phyloP scores from a whole-genome alignment of 2,797 vertebrate genomes.

The Darevskia nairensis region DNA sequence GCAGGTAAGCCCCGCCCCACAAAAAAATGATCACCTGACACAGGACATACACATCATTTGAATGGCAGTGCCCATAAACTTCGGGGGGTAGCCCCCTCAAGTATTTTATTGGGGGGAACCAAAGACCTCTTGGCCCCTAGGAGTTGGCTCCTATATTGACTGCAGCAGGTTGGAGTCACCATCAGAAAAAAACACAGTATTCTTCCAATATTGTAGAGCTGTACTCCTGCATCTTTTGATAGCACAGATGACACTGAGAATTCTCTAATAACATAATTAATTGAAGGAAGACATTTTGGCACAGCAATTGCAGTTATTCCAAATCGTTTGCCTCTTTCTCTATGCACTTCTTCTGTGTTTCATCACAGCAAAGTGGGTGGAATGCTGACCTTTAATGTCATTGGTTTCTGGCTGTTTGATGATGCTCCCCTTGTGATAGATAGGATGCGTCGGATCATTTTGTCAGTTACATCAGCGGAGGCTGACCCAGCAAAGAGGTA shows the following conservation, averaged over 20 bases:
- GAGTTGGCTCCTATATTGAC: background rate
- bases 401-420: constrained; percentile 53
- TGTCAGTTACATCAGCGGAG: constrained; percentile 7
- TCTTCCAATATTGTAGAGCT: no score
- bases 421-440: constrained; percentile 48
- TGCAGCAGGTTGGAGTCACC: background rate
- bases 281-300: background rate
- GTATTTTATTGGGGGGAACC: no score
- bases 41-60: no score
- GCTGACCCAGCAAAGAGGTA: constrained; percentile 52
- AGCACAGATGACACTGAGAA: background rate
- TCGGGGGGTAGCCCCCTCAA: no score
- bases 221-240: background rate
- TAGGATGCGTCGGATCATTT: background rate
- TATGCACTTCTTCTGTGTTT: constrained; percentile 12
- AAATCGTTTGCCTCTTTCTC: constrained; percentile 5
- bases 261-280: background rate
- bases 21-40: no score
- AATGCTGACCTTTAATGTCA: constrained; percentile 49
- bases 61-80: no score
- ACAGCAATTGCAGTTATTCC: background rate
- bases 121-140: no score
- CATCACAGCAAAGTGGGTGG: constrained; percentile 55
- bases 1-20: no score
- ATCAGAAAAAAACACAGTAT: background rate